Percentiles rank a stretch among this genome's conserved stretches.
Evolutionary conservation across 2,888 invertebrate genomes (phyloP).

Genomic region (Drosophila vallismaia): DNA sequence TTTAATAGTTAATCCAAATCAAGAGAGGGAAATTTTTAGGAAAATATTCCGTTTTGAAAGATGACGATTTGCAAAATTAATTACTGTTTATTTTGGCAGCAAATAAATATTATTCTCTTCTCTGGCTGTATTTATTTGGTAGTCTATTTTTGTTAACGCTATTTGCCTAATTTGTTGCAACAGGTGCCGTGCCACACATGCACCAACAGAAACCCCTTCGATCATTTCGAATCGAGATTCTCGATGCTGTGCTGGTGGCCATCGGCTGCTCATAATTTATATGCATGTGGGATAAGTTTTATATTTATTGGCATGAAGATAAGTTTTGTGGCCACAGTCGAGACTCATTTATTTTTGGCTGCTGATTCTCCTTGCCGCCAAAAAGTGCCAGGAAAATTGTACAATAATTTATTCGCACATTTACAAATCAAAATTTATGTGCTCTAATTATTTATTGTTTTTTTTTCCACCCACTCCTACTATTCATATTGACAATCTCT

Average conservation of each 20-base stretch:
- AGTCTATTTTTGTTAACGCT: slow-evolving; percentile 22
- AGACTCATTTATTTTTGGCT: slow-evolving; percentile 47
- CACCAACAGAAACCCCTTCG: not conserved
- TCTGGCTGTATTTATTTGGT: slow-evolving; percentile 18
- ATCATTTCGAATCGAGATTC: slow-evolving; percentile 1
- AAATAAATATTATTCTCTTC: slow-evolving; percentile 23
- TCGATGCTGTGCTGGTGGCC: slow-evolving; percentile 28
- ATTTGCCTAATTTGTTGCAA: slow-evolving; percentile 51
- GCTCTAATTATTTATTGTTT: slow-evolving; percentile 49
- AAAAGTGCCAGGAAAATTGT: slow-evolving; percentile 17
- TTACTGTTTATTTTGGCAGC: slow-evolving; percentile 29
- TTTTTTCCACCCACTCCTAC: slow-evolving; percentile 4
- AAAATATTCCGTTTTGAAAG: slow-evolving; percentile 1
- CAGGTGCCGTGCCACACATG: slow-evolving; percentile 56
- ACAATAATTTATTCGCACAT: slow-evolving; percentile 40
- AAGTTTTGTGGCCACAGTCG: slow-evolving; percentile 31
- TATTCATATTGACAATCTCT: slow-evolving; percentile 2
- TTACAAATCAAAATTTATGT: slow-evolving; percentile 51
- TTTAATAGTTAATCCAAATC: not conserved
- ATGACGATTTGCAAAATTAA: slow-evolving; percentile 14
- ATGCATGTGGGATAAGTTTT: slow-evolving; percentile 43
- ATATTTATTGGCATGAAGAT: slow-evolving; percentile 46
- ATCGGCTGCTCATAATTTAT: slow-evolving; percentile 49
- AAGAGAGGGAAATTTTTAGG: slow-evolving; percentile 5
- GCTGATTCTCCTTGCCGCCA: not conserved